Conservation (phyloP, 2,888 invertebrate genomes). For the Apoda limacodes region DNA sequence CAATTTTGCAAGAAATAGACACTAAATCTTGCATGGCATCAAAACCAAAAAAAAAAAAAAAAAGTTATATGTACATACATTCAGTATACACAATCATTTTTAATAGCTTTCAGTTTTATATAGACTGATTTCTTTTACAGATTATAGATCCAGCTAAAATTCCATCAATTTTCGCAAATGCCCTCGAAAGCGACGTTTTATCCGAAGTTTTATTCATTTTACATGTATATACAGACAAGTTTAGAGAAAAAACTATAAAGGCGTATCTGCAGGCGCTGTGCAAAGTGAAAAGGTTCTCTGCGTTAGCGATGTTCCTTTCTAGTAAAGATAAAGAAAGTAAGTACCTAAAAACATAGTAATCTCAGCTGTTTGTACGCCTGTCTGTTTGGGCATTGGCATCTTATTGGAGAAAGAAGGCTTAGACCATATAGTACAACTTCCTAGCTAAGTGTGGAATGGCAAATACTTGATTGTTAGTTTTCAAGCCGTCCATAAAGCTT, state of each 20-base stretch:
- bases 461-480: too few species aligned
- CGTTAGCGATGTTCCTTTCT: conserved; percentile 74
- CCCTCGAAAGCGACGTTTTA: conserved; percentile 73
- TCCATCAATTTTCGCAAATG: conserved; percentile 74
- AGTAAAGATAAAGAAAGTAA: conserved; percentile 70
- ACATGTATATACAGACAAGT: conserved; percentile 45
- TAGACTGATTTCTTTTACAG: conserved; percentile 48
- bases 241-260: conserved; percentile 43
- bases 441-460: too few species aligned
- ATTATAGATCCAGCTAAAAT: conserved; percentile 69
- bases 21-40: too few species aligned
- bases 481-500: too few species aligned
- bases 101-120: conserved; percentile 2
- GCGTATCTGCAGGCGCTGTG: conserved; percentile 65
- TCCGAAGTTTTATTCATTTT: conserved; percentile 68
- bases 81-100: too few species aligned
- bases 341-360: too few species aligned
- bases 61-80: not conserved
- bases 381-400: too few species aligned
- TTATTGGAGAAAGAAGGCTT: too few species aligned
- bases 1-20: too few species aligned
- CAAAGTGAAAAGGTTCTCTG: conserved; percentile 73
- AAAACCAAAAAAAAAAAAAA: too few species aligned
- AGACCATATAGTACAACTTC: too few species aligned
- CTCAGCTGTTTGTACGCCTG: too few species aligned